Conservation (phyloP, 1,140 invertebrate species). For the Lethrus apterus region DNA sequence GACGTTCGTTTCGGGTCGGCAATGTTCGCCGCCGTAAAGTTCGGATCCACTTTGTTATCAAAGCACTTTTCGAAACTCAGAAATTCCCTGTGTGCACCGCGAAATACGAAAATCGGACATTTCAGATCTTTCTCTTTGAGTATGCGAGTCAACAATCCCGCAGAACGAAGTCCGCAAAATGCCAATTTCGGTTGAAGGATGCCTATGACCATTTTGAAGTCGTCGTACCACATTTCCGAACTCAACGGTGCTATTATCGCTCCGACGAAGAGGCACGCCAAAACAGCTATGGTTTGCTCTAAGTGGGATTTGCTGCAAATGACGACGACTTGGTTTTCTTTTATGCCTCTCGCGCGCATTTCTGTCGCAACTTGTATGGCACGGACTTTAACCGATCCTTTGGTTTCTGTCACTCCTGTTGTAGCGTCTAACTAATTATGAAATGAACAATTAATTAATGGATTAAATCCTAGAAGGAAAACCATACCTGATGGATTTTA, state of each 20-base stretch:
- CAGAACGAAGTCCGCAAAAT: constrained; percentile 26
- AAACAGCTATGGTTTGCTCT: constrained; percentile 28
- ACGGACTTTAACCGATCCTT: constrained; percentile 23
- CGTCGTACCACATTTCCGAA: constrained; percentile 21
- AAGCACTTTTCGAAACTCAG: background rate
- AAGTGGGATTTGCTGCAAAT: constrained; percentile 25
- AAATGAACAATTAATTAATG: background rate
- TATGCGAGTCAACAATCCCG: constrained; percentile 25
- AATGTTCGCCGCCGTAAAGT: constrained; percentile 3
- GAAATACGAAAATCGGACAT: constrained; percentile 4
- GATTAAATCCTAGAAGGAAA: background rate
- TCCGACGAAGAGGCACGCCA: constrained; percentile 26
- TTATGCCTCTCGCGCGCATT: constrained; percentile 19
- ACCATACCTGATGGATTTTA: constrained; percentile 10
- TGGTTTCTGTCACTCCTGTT: constrained; percentile 26
- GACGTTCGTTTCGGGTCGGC: constrained; percentile 19
- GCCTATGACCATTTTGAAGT: constrained; percentile 21
- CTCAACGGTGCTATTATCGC: constrained; percentile 29
- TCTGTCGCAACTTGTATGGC: constrained; percentile 24
- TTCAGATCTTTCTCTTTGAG: constrained; percentile 6
- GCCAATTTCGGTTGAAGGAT: constrained; percentile 30
- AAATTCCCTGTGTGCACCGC: background rate
- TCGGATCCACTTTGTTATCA: background rate
- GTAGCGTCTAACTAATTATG: constrained; percentile 25
- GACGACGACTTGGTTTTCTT: constrained; percentile 26